Evolutionary conservation across 2,888 invertebrate genomes (phyloP).

Genomic region (Mythimna impura): DNA sequence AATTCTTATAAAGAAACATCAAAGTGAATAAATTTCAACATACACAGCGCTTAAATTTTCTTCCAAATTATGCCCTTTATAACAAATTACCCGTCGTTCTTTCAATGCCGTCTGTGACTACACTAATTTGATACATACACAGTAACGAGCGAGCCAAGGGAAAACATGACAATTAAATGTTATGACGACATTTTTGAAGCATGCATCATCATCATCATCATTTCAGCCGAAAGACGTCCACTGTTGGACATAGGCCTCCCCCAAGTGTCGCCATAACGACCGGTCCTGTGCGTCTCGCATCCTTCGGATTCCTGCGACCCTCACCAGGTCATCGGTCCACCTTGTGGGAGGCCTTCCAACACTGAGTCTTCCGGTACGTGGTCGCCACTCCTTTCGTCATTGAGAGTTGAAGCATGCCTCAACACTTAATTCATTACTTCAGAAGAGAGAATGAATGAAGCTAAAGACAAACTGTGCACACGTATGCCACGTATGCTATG

Average conservation of each 20-base stretch:
- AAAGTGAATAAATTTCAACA: neutral
- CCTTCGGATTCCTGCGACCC: too few relatives aligned
- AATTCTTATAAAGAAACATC: neutral
- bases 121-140: constrained; percentile 12
- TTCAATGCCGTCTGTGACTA: constrained; percentile 2
- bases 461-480: too few relatives aligned
- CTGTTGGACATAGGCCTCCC: too few relatives aligned
- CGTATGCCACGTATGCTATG: too few relatives aligned
- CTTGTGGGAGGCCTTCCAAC: too few relatives aligned
- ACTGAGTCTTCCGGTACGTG: too few relatives aligned
- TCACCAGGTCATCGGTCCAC: too few relatives aligned
- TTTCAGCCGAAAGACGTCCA: too few relatives aligned
- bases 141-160: neutral
- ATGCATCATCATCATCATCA: neutral
- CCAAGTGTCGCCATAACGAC: too few relatives aligned
- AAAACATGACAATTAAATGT: neutral
- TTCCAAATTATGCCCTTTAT: neutral
- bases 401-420: neutral
- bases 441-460: too few relatives aligned
- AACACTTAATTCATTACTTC: neutral
- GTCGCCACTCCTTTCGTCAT: too few relatives aligned
- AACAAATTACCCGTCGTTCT: constrained; percentile 6
- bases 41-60: neutral
- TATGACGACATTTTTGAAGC: neutral
- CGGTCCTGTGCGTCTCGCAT: too few relatives aligned